phyloP scores from a whole-genome alignment of 2,797 vertebrate genomes.

The Cuculus canorus region DNA sequence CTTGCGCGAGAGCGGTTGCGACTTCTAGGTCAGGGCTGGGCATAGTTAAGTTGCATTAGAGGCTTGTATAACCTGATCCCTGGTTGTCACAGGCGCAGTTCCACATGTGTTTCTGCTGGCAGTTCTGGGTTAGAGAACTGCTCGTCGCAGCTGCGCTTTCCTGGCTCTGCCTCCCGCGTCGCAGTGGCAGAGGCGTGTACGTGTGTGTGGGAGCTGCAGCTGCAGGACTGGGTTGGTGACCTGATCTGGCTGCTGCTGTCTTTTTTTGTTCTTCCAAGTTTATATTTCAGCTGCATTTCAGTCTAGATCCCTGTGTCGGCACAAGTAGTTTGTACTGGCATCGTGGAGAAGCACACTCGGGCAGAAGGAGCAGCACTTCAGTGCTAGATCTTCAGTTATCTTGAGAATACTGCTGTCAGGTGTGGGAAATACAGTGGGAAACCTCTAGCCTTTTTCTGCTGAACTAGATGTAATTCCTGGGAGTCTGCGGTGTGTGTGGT shows the following conservation, averaged over 20 bases:
- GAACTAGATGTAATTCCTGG: not conserved
- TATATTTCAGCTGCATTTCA: not conserved
- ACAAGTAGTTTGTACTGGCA: not conserved
- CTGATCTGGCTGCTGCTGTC: not conserved
- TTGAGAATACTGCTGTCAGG: not conserved
- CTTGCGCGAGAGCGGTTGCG: not conserved
- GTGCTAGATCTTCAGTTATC: not conserved
- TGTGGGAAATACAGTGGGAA: not conserved
- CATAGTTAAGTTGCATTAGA: not conserved
- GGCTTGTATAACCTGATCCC: not conserved
- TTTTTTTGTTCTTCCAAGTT: not conserved
- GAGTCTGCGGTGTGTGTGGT: not conserved
- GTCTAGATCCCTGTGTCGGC: not conserved
- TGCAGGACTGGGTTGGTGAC: not conserved
- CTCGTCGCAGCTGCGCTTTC: not conserved
- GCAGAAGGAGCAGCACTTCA: not conserved
- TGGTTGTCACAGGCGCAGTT: not conserved
- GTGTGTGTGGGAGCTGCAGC: not conserved
- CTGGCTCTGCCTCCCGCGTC: not conserved
- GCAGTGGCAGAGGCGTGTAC: not conserved
- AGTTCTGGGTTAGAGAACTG: slow-evolving; percentile 26
- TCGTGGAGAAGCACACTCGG: not conserved
- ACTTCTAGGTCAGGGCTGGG: slow-evolving; percentile 22
- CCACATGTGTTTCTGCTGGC: not conserved
- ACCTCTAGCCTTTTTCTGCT: not conserved